Evolutionary conservation across 2,797 vertebrate species (phyloP), one percentile per base, ranked within the genome.

Genomic region (Diceros bicornis): DNA sequence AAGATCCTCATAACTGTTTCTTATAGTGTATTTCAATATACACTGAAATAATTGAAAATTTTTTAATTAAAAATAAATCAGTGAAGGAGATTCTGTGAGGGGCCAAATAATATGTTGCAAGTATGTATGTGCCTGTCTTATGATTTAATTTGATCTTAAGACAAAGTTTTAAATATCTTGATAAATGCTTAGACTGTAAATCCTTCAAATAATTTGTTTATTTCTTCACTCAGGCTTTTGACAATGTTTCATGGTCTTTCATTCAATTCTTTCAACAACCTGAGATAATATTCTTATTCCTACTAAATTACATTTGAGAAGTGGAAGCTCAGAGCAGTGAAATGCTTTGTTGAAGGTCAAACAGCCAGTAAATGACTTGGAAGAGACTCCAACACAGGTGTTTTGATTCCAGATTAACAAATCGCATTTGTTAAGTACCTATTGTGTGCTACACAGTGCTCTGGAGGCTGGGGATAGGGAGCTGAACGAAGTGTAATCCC

Each of bases 191-290:
- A 13, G 61, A 52, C 61, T 84, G 13, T 29, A 68, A 82, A 81
- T 85, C n/a, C 52, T 96, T 78, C 81, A 44, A 62, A 82, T 94
- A 91, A 94, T 44, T 59, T 91, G 50, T 69, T 97, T 91, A 92
- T 74, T 74, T 89, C 55, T 91, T 89, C 68, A 34, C 34, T 89
- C 1, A 4, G 0, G 4, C 29, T 87, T 95, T 66, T 84, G 27
- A 81, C 23, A 89, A 23, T 69, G 20, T 88, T 74, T 96, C n/a
- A 50, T 32, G 37, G 44, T 12, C 55, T 89, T 96, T 86, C 34
- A 87, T 74, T 83, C 27, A 61, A 81, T 81, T 57, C 72, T 91
- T 95, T 72, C 81, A 62, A 68, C 47, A 74, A 71, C 61, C 55
- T 44, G 27, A 50, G 29, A 29, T 93, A 61, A 72, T 41, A 69